Conservation (phyloP, 2,888 invertebrate genomes). For the Diachrysia chrysitis region DNA sequence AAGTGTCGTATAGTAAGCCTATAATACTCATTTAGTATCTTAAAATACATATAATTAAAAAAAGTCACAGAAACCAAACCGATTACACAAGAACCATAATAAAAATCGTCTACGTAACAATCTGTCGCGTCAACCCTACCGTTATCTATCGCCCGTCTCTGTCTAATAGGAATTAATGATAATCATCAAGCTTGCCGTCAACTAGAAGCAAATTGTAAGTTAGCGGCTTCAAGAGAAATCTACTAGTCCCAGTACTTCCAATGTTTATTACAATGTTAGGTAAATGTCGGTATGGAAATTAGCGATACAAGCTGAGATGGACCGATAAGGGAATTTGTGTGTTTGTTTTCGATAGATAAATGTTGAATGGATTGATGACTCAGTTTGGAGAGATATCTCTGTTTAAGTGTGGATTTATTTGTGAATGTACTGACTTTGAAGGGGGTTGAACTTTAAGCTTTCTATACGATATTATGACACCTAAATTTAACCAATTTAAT, state of each 20-base stretch:
- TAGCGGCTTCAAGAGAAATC: constrained; percentile 64
- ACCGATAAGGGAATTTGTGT: constrained; percentile 39
- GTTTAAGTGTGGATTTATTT: neutral
- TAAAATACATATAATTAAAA: no score
- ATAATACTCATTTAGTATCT: no score
- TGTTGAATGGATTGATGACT: constrained; percentile 39
- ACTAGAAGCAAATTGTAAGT: constrained; percentile 78
- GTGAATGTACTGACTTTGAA: neutral
- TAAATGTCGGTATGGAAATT: constrained; percentile 36
- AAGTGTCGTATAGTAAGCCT: no score
- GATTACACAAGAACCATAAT: neutral
- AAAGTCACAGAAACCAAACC: neutral
- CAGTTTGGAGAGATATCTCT: constrained; percentile 18
- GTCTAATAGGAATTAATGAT: constrained; percentile 77
- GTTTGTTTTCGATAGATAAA: constrained; percentile 22
- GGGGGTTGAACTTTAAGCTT: no score
- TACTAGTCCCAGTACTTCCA: constrained; percentile 11
- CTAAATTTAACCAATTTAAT: no score
- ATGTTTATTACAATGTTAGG: constrained; percentile 37
- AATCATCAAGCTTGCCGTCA: constrained; percentile 78
- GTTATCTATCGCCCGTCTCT: constrained; percentile 53
- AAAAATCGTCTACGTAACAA: neutral
- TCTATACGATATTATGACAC: no score
- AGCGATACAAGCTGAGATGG: constrained; percentile 30
- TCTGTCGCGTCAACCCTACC: constrained; percentile 37